A percentile compares a stretch with the other conserved stretches of the same genome.
Evolutionary conservation across 1,140 invertebrate genomes (phyloP).

Genomic region (Mercenaria mercenaria): DNA sequence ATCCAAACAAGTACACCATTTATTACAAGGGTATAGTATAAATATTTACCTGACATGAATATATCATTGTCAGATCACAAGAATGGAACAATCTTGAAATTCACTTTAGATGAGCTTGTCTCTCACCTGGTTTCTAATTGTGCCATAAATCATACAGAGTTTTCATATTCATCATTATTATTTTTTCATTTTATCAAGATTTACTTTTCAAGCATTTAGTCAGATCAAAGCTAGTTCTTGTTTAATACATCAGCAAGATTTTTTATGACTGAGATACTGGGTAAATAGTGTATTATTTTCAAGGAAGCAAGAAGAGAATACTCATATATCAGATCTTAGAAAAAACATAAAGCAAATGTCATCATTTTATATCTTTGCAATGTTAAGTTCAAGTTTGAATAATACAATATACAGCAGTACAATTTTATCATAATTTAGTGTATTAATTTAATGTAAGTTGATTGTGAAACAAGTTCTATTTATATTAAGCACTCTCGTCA

Average conservation of each 20-base stretch:
- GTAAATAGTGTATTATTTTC: no score
- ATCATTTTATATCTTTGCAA: no score
- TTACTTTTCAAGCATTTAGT: constrained; percentile 17
- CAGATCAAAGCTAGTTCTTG: constrained; percentile 38
- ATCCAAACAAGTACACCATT: constrained; percentile 44
- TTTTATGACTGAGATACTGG: no score
- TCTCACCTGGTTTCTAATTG: constrained; percentile 48
- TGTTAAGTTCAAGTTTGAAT: no score
- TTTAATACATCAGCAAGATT: neutral
- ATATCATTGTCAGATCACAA: constrained; percentile 46
- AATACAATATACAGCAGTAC: no score
- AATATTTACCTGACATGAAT: constrained; percentile 54
- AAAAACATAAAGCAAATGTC: no score
- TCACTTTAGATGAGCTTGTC: constrained; percentile 22
- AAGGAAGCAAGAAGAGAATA: no score
- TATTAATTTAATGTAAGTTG: no score
- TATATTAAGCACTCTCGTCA: no score
- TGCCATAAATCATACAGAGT: constrained; percentile 31
- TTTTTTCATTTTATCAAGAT: constrained; percentile 37
- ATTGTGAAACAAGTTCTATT: no score
- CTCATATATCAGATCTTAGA: no score
- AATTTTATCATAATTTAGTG: no score
- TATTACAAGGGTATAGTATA: constrained; percentile 49
- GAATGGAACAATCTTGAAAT: constrained; percentile 15
- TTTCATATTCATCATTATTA: constrained; percentile 62